Evolutionary conservation across 2,113 vertebrate genomes (phyloP).

Genomic region (Machaerirhynchus nigripectus): DNA sequence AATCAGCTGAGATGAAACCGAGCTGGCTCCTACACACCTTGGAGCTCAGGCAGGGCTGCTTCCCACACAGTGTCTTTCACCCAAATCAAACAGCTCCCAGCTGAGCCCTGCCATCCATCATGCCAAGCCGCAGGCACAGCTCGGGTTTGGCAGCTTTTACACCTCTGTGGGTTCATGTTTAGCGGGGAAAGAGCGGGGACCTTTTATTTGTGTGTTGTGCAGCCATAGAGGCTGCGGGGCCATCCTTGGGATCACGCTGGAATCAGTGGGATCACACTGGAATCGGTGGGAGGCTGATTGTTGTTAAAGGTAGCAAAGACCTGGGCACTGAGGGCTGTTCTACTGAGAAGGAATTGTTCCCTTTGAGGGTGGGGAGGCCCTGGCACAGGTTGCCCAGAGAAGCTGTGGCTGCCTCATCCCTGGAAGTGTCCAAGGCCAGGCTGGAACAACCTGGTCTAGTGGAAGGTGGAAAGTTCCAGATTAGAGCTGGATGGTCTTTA

Average conservation of each 20-base stretch:
- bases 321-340: not conserved
- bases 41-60: slow-evolving; percentile 44
- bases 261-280: not conserved
- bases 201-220: not conserved
- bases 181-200: accelerated
- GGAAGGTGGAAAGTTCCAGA: not conserved
- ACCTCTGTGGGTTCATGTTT: not conserved
- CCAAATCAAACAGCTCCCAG: slow-evolving; percentile 52
- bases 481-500: not conserved
- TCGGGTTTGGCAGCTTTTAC: not conserved
- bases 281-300: not conserved
- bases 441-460: accelerated
- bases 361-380: accelerated
- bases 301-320: not conserved
- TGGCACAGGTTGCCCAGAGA: not conserved
- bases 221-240: not conserved
- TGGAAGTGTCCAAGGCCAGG: not conserved
- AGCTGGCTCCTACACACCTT: slow-evolving; percentile 60
- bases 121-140: not conserved
- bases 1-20: slow-evolving; percentile 3
- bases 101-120: slow-evolving; percentile 50
- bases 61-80: slow-evolving; percentile 63
- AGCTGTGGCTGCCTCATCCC: not conserved
- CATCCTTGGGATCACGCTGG: not conserved
- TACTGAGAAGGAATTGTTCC: accelerated